A percentile compares a stretch with the other conserved stretches of the same genome.
phyloP scores from a whole-genome alignment of 35 echinoderm and acorn worm genomes.

The Diadema setosum region DNA sequence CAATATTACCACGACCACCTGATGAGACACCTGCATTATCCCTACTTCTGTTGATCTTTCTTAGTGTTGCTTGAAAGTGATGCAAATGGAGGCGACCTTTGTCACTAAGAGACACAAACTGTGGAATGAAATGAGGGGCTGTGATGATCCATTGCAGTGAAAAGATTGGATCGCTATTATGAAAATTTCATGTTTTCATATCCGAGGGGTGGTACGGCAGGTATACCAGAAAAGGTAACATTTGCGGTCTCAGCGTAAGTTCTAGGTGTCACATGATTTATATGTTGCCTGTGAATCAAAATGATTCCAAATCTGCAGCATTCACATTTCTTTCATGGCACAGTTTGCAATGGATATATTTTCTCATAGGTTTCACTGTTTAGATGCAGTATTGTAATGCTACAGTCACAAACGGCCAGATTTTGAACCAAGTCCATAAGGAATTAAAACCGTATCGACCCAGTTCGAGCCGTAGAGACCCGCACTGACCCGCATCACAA shows the following conservation, averaged over 20 bases:
- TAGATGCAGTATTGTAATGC: too few relatives aligned
- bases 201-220: too few relatives aligned
- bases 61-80: background rate
- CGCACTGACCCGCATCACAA: too few relatives aligned
- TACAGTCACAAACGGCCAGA: too few relatives aligned
- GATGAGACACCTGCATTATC: background rate
- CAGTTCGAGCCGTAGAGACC: too few relatives aligned
- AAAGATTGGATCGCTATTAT: too few relatives aligned
- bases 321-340: too few relatives aligned
- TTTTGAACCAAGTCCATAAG: too few relatives aligned
- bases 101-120: slow-evolving; percentile 5
- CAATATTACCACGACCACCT: background rate
- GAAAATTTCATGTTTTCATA: too few relatives aligned
- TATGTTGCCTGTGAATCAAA: background rate
- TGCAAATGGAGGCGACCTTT: background rate
- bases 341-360: too few relatives aligned
- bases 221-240: background rate
- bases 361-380: too few relatives aligned
- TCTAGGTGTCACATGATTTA: background rate
- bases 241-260: background rate
- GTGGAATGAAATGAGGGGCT: background rate
- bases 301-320: background rate
- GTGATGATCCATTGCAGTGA: background rate
- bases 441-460: too few relatives aligned
- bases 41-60: background rate